Evolutionary conservation across 1,140 invertebrate species (phyloP), one percentile per base, ranked within the genome.

Genomic region (Drosophila jambulina): DNA sequence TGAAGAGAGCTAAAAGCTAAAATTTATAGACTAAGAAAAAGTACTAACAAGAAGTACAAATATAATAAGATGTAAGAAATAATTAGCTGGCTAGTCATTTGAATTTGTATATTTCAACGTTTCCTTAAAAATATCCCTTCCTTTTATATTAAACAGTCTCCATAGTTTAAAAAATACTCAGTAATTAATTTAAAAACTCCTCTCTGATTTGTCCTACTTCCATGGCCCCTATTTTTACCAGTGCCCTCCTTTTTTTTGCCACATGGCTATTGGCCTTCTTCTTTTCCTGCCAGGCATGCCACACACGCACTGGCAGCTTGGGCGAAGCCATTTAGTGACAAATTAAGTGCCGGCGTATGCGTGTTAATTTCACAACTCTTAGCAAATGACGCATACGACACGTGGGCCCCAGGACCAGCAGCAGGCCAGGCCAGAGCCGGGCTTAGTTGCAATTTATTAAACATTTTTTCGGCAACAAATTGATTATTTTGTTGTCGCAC

Each of bases 381-480:
- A 59, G 42, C 43, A 87, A 75, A 87, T 88, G 82, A 83, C 80
- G 84, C 51, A 88, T 87, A 82, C 83, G 79, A 46, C 63, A 59
- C 64, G 80, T 87, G 62, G 32, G 34, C 27, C 43, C 29, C 27
- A 23, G 13, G n/a, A 19, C 5, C 19, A 19, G 23, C n/a, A 19
- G n/a, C 49, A 32, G 45, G 23, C 1, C 48, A 51, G 27, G 17
- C 49, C 49, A 32, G 49, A 19, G 17, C 36, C 38, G 12, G 65
- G 81, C 84, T 90, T 88, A 90, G 82, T 61, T 82, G 80, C 84
- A 87, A 87, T 88, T 87, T 87, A 87, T 87, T 87, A 78, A 80
- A 61, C 84, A 82, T 74, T 87, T 54, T 21, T 23, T 60, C 36
- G 63, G 49, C 53, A 63, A 88, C 80, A 87, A 87, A 87, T 80